phyloP scores from a whole-genome alignment of 2,888 invertebrate species.

The Synanthedon andrenaeformis region DNA sequence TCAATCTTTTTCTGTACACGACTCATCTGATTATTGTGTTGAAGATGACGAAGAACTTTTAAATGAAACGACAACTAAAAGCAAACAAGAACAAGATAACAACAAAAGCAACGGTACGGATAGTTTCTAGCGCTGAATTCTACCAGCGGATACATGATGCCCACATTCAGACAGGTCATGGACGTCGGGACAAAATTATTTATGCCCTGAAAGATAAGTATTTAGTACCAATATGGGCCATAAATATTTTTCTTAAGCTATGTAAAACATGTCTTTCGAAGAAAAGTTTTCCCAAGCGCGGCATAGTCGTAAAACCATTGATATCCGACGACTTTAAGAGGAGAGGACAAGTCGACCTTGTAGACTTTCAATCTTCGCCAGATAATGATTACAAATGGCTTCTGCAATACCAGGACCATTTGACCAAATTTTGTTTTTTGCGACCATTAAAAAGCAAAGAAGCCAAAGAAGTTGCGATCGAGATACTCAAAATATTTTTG shows the following conservation, averaged over 20 bases:
- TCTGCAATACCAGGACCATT: conserved; percentile 26
- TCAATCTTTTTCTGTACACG: too few relatives aligned
- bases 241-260: conserved; percentile 11
- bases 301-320: conserved; percentile 19
- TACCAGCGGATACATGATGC: conserved; percentile 11
- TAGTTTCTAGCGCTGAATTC: conserved; percentile 12
- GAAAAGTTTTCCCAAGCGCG: conserved; percentile 11
- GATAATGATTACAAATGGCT: conserved; percentile 29
- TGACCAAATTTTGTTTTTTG: conserved; percentile 25
- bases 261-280: conserved; percentile 13
- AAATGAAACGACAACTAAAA: too few relatives aligned
- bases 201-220: conserved; percentile 12
- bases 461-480: conserved; percentile 19
- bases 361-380: conserved; percentile 20
- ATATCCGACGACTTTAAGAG: conserved; percentile 18
- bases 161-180: conserved; percentile 16
- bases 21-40: too few relatives aligned
- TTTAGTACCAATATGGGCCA: conserved; percentile 11
- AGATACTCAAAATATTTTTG: conserved; percentile 17
- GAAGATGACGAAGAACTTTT: too few relatives aligned
- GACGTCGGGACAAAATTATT: conserved; percentile 17
- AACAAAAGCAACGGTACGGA: too few relatives aligned
- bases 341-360: conserved; percentile 23
- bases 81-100: too few relatives aligned
- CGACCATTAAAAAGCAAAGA: conserved; percentile 18